Conservation (phyloP, 2,797 vertebrate genomes). For the Cynodonichthys magdalenae region DNA sequence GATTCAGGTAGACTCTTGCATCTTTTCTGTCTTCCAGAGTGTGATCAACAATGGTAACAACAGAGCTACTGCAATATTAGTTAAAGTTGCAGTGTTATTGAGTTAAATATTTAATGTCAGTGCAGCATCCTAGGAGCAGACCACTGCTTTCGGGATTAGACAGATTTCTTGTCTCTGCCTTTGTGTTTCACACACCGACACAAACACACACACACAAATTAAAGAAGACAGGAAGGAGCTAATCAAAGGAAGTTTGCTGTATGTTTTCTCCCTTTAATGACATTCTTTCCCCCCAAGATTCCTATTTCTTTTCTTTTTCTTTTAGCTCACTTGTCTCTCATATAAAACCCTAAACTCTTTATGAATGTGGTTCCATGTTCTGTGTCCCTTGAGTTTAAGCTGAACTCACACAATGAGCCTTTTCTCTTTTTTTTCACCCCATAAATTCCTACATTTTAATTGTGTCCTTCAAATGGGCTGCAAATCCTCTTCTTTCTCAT, state of each 20-base stretch:
- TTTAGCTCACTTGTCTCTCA: background rate
- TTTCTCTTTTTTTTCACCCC: conserved; percentile 15
- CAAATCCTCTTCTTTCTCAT: conserved; percentile 32
- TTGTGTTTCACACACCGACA: background rate
- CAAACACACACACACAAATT: background rate
- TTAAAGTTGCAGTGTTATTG: conserved; percentile 22
- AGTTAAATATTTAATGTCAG: conserved; percentile 32
- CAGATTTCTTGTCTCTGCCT: conserved; percentile 16
- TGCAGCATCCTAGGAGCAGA: conserved; percentile 15
- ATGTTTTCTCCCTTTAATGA: background rate
- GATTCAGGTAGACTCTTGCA: conserved; percentile 6
- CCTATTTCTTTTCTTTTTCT: conserved; percentile 2
- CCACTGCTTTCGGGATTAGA: conserved; percentile 17
- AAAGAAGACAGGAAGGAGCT: conserved; percentile 11
- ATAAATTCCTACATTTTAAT: conserved; percentile 57
- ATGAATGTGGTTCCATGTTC: conserved; percentile 7
- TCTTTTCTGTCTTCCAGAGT: conserved; percentile 3
- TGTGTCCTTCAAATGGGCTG: conserved; percentile 53
- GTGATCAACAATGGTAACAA: conserved; percentile 2
- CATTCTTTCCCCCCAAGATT: background rate
- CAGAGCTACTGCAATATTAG: conserved; percentile 6
- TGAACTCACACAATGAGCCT: conserved; percentile 10
- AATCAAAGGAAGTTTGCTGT: conserved; percentile 1
- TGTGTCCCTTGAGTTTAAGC: conserved; percentile 8
- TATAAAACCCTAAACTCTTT: conserved; percentile 4